A percentile compares a stretch with the other conserved stretches of the same genome.
phyloP scores from a whole-genome alignment of 2,888 invertebrate species.

The Eucera pruinosa region DNA sequence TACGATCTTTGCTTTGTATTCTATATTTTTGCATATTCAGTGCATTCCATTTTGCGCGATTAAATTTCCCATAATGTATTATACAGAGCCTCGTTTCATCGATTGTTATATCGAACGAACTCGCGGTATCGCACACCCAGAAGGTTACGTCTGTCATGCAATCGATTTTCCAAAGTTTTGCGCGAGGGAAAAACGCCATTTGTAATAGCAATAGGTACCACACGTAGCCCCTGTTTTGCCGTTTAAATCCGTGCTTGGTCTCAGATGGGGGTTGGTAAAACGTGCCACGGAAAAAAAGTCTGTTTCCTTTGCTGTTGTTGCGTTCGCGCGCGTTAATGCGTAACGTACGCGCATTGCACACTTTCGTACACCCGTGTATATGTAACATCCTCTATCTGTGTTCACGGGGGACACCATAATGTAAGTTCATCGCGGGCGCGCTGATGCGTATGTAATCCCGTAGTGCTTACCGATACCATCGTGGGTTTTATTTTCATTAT shows the following conservation, averaged over 20 bases:
- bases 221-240: constrained; percentile 49
- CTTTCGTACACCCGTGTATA: background rate
- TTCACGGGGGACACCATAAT: constrained; percentile 62
- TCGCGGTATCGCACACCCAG: background rate
- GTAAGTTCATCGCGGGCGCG: constrained; percentile 80
- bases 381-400: background rate
- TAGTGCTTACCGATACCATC: constrained; percentile 82
- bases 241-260: constrained; percentile 61
- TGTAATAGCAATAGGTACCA: constrained; percentile 46
- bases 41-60: too few species aligned
- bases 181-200: constrained; percentile 51
- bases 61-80: too few species aligned
- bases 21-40: too few species aligned
- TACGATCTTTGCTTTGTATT: too few species aligned
- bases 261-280: constrained; percentile 24
- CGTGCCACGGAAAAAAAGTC: constrained; percentile 33
- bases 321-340: constrained; percentile 38
- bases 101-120: background rate
- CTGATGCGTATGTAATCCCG: constrained; percentile 83
- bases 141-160: constrained; percentile 5
- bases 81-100: too few species aligned
- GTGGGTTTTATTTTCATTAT: constrained; percentile 84
- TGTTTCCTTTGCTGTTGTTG: constrained; percentile 51
- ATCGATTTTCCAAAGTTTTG: constrained; percentile 6
- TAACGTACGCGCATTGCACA: constrained; percentile 35